phyloP scores from a whole-genome alignment of 2,797 vertebrate genomes.

The Falco cherrug region DNA sequence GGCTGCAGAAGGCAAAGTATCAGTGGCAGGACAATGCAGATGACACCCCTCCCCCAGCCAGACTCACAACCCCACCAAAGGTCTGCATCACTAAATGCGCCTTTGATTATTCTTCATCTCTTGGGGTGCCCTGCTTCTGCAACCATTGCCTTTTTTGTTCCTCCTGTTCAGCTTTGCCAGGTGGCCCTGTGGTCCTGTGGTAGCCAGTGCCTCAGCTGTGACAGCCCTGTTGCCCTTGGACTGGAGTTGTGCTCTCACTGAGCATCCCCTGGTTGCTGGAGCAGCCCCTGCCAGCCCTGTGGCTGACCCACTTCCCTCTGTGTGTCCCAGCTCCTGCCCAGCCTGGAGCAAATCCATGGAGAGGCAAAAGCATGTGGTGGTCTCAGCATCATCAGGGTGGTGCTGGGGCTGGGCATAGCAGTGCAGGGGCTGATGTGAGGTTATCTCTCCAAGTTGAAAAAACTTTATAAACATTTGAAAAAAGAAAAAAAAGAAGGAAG shows the following conservation, averaged over 20 bases:
- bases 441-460: not conserved
- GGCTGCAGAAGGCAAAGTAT: not conserved
- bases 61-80: not conserved
- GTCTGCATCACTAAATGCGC: not conserved
- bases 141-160: not conserved
- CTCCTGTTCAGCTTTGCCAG: not conserved
- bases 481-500: not conserved
- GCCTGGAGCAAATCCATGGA: not conserved
- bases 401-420: accelerated
- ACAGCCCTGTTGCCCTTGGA: accelerated
- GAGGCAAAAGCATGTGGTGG: not conserved
- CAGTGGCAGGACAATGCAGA: accelerated
- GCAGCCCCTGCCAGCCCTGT: not conserved
- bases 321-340: not conserved
- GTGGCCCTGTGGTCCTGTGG: not conserved
- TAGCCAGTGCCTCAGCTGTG: not conserved
- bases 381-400: not conserved
- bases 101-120: not conserved
- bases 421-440: not conserved
- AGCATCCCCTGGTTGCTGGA: not conserved
- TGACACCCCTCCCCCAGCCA: not conserved
- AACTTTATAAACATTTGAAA: not conserved
- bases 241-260: not conserved
- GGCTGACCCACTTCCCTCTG: not conserved
- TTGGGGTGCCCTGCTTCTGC: not conserved